phyloP scores from a whole-genome alignment of 2,113 vertebrate genomes.

The Thamnaconus septentrionalis region DNA sequence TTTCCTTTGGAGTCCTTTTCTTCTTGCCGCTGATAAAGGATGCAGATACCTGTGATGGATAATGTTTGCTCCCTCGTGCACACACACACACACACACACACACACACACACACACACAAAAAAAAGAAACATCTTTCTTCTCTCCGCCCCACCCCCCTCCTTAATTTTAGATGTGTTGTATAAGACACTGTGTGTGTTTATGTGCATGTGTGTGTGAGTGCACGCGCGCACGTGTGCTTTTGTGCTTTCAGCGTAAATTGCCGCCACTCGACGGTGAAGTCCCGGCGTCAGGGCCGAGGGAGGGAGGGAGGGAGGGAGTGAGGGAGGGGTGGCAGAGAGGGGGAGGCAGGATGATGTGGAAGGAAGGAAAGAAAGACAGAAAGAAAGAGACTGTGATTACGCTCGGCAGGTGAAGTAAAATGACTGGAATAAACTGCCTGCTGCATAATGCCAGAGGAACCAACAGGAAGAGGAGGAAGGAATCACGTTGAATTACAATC shows the following conservation, averaged over 20 bases:
- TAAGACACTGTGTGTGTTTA: background rate
- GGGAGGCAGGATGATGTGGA: no score
- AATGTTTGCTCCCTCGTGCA: constrained; percentile 16
- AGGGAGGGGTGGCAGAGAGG: background rate
- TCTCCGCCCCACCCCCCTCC: background rate
- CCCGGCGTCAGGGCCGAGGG: constrained; percentile 22
- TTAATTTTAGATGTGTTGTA: constrained; percentile 20
- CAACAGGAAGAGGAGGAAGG: constrained; percentile 21
- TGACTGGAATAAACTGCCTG: constrained; percentile 29
- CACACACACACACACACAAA: no score
- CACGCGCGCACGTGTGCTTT: constrained; percentile 1
- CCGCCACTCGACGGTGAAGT: constrained; percentile 40
- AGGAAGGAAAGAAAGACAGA: constrained; percentile 1
- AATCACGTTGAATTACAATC: constrained; percentile 30
- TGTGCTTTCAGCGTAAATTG: constrained; percentile 34
- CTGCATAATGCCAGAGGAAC: constrained; percentile 33
- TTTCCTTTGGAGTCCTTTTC: constrained; percentile 18
- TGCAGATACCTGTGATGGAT: constrained; percentile 64
- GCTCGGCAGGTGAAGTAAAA: constrained; percentile 49
- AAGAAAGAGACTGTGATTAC: constrained; percentile 39
- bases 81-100: no score
- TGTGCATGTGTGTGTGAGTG: background rate
- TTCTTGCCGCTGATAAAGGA: constrained; percentile 61
- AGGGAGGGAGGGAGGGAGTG: constrained; percentile 2
- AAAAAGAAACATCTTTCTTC: no score